Evolutionary conservation across 2,888 invertebrate genomes (phyloP).

Genomic region (Tigriopus californicus): DNA sequence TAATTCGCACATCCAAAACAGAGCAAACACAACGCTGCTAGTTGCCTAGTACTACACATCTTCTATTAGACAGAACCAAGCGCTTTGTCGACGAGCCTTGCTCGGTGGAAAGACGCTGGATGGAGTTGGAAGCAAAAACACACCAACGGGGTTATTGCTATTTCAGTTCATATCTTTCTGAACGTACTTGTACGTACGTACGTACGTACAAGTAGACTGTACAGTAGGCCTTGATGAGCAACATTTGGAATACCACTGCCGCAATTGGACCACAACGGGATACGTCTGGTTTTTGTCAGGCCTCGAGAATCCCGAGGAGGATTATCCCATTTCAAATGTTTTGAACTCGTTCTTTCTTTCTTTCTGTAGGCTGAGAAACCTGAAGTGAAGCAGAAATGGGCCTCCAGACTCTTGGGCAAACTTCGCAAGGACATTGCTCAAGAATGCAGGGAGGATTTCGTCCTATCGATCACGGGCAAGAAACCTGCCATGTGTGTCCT

Average conservation of each 20-base stretch:
- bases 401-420: conserved; percentile 86
- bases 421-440: conserved; percentile 96
- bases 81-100: too few relatives aligned
- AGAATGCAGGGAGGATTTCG: conserved; percentile 95
- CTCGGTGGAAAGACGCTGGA: too few relatives aligned
- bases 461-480: conserved; percentile 90
- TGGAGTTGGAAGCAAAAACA: too few relatives aligned
- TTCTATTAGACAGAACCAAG: too few relatives aligned
- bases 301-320: too few relatives aligned
- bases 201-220: too few relatives aligned
- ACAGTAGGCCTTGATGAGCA: background rate
- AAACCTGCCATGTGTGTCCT: conserved; percentile 92
- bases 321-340: background rate
- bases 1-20: too few relatives aligned
- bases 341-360: conserved; percentile 20
- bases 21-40: too few relatives aligned
- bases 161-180: too few relatives aligned
- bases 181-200: too few relatives aligned
- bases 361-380: conserved; percentile 83
- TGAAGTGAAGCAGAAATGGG: conserved; percentile 99
- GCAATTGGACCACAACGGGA: background rate
- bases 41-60: too few relatives aligned
- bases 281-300: background rate
- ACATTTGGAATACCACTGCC: background rate
- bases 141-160: too few relatives aligned